Base-by-base conservation (phyloP, 2,113 vertebrate species). In the Meleagris gallopavo region DNA sequence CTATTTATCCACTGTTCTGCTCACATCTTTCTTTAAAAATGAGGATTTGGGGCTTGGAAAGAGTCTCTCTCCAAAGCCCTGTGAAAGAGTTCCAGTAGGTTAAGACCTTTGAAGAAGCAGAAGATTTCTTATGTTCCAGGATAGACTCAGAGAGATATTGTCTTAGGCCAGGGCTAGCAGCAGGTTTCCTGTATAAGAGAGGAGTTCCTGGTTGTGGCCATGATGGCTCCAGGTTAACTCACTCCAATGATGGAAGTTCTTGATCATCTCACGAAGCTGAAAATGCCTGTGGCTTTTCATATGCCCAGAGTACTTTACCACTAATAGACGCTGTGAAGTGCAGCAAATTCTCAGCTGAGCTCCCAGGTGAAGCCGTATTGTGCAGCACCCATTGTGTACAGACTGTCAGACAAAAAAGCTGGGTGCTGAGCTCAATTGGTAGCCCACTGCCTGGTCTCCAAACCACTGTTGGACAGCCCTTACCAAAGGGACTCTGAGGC, bases 361-460 rank as follows among this genome's bases (percentile, higher is more conserved):
- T 52, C 25, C 69, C 22, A 34, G 46, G 55, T 38, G 45, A 2
- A 29, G 30, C n/a, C 30, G 8, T 16, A 19, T 61, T 70, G 58
- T 75, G 27, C n/a, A 46, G 38, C 45, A n/a, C 18, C 27, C 11
- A 1, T 29, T 69, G 29, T 3, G 30, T 36, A 25, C 73, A 90
- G 50, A 43, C 57, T 30, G 7, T 65, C 41, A 40, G 13, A 25
- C 2, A 24, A 21, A 34, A 57, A 10, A 50, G 48, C 21, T 13
- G 36, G 41, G 30, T 65, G 48, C 4, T 29, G 40, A 55, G 48
- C 46, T 76, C 0, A 0, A 15, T 1, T 5, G 14, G n/a, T 19
- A 46, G 11, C 18, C 22, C 40, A 6, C n/a, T 34, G 64, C 55
- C 38, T 27, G 41, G 11, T 34, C 71, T 69, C 45, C 71, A 48